phyloP scores from a whole-genome alignment of 2,113 vertebrate species.

The Coregonus clupeaformis region DNA sequence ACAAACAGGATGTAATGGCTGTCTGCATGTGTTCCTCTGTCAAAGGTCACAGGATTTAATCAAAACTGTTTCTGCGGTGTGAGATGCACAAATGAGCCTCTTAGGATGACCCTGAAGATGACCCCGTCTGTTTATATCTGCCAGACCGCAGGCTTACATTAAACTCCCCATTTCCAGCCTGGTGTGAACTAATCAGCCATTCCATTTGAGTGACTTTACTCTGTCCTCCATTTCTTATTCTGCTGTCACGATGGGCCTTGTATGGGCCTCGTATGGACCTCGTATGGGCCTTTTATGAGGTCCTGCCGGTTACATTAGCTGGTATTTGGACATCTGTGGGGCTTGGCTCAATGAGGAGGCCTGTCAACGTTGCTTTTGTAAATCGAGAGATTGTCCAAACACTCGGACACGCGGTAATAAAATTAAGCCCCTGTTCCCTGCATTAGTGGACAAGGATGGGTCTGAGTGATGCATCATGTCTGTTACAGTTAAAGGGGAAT shows the following conservation, averaged over 20 bases:
- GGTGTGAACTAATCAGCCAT: constrained; percentile 74
- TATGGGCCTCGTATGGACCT: constrained; percentile 19
- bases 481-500: constrained; percentile 59
- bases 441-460: constrained; percentile 63
- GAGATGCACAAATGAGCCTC: constrained; percentile 86
- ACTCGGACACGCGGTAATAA: constrained; percentile 72
- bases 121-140: constrained; percentile 85
- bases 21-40: constrained; percentile 78
- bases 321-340: constrained; percentile 77
- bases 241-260: constrained; percentile 25
- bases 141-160: constrained; percentile 75
- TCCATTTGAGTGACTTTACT: constrained; percentile 69
- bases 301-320: constrained; percentile 69
- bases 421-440: constrained; percentile 70
- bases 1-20: constrained; percentile 58
- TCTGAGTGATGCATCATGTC: constrained; percentile 59
- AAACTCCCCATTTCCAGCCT: constrained; percentile 67
- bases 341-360: constrained; percentile 56
- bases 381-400: constrained; percentile 78
- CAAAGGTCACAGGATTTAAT: constrained; percentile 89
- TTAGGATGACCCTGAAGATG: constrained; percentile 83
- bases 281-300: constrained; percentile 32
- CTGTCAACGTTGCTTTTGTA: constrained; percentile 72
- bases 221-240: constrained; percentile 19
- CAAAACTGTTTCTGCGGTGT: constrained; percentile 91